Conservation (phyloP, 1,140 invertebrate genomes). For the Andrena cerasifolii region DNA sequence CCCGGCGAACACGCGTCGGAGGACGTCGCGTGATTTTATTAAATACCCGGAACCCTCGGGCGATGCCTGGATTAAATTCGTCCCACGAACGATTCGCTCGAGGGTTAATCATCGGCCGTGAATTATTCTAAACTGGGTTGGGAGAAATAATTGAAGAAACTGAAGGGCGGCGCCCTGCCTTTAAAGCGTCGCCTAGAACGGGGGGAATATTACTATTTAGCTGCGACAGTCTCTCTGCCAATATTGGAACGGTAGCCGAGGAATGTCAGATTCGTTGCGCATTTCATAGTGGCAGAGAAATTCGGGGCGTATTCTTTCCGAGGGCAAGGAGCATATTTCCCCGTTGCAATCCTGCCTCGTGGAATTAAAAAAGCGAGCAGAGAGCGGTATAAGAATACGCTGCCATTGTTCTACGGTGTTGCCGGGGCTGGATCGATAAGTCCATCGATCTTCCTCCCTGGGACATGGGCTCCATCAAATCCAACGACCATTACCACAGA, state of each 20-base stretch:
- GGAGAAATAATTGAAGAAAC: slow-evolving; percentile 9
- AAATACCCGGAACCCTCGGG: slow-evolving; percentile 10
- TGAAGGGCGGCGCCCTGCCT: neutral
- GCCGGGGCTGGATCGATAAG: neutral
- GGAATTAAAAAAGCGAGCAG: slow-evolving; percentile 5
- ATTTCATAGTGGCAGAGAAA: neutral
- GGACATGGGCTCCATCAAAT: too few species aligned
- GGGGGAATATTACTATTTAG: neutral
- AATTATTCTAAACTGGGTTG: too few species aligned
- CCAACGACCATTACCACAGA: too few species aligned
- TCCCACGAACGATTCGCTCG: neutral
- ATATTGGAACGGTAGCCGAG: slow-evolving; percentile 10
- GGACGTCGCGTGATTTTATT: slow-evolving; percentile 42
- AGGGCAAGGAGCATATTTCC: neutral
- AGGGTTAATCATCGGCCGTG: neutral
- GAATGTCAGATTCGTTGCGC: slow-evolving; percentile 6
- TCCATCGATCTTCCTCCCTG: neutral
- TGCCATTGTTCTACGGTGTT: neutral
- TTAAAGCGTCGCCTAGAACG: neutral
- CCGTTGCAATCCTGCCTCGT: neutral
- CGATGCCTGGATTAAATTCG: slow-evolving; percentile 23
- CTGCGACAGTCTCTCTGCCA: neutral
- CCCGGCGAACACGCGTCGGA: neutral
- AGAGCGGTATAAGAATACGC: neutral
- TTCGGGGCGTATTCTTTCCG: neutral